Evolutionary conservation across 2,888 invertebrate species (phyloP), one percentile per base, ranked within the genome.

Genomic region (Hydropsyche betteni): DNA sequence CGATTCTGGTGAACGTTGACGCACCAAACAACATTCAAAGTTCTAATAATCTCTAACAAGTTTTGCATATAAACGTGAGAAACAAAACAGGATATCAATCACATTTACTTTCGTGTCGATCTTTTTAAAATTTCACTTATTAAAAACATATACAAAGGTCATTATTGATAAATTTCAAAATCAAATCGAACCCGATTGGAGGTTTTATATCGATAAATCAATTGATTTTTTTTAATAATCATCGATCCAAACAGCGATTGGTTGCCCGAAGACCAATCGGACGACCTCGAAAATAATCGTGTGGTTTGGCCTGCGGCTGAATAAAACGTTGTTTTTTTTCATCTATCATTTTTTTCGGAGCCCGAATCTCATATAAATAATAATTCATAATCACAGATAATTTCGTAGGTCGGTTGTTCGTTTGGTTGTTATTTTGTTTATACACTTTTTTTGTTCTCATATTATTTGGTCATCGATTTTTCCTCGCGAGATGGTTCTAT

Each of bases 371-470:
- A 72, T 75, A 71, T 75, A 77, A 74, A 78, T 78, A 78, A 78
- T 76, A 76, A 74, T 75, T 55, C 74, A 73, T 78, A 78, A 78
- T 78, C 75, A 75, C 68, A 38, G 8, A 33, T 76, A 76, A 78
- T 75, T 78, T 68, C 74, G 14, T 55, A 34, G 64, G 61, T 53
- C 14, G 52, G 70, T 51, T 70, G 24, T 64, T 64, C 34, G 33
- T 64, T 64, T 10, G 33, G 64, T 64, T 24, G 50, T 52, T 73
- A 44, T 44, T 44, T 44, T 44, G 44, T 44, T 44, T 44, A 44
- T 44, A 6, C 44, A 24, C 36, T 74, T 58, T 74, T 53, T 74
- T 74, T 52, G 16, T 69, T 14, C 33, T 68, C 34, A 50, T 50
- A 69, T 52, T 51, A 69, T 52, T 69, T 50, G 38, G 50, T 69